Evolutionary conservation across 2,113 vertebrate species (phyloP), one percentile per base, ranked within the genome.

Genomic region (Siniperca knerii): DNA sequence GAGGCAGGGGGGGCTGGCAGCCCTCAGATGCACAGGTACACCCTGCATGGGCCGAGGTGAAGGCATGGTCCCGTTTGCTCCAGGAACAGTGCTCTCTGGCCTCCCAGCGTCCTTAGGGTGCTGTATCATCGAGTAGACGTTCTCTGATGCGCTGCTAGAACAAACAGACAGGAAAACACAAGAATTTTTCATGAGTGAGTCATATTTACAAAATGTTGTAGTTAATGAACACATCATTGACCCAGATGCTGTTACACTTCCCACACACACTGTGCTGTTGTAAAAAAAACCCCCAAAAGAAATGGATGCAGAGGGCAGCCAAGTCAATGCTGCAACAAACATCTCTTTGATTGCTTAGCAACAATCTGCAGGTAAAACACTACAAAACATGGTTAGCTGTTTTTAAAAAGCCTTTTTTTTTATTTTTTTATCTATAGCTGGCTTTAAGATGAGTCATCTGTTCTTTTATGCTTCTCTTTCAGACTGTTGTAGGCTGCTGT

Each of bases 61-160:
- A 13, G 84, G 70, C 83, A 89, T 82, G 85, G 78, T 80, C 77
- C 91, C 92, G 50, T 94, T 93, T 0, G 90, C 86, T 29, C 90
- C 93, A 1, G 87, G 90, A 18, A 77, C 67, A 2, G 79, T 37
- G 21, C 82, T 25, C 54, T 95, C 96, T 4, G 87, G 86, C 75
- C 84, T 92, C 58, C 46, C 87, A 0, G 52, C 52, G 0, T 95
- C 94, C 87, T 93, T 95, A 1, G 92, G 85, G 80, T 94, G 95
- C 77, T 95, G 95, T 89, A 96, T 96, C 92, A 95, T 91, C 0
- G 95, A 95, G 93, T 96, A 96, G 81, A 96, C 90, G 21, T 95
- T 95, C 90, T 96, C 95, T 4, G 94, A 93, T 78, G 90, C 93
- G 66, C 93, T 89, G 71, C 93, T 92, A 81, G 65, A 65, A 21